Base-by-base conservation (phyloP, 2,797 vertebrate species). In the Toxotes lorentzi region DNA sequence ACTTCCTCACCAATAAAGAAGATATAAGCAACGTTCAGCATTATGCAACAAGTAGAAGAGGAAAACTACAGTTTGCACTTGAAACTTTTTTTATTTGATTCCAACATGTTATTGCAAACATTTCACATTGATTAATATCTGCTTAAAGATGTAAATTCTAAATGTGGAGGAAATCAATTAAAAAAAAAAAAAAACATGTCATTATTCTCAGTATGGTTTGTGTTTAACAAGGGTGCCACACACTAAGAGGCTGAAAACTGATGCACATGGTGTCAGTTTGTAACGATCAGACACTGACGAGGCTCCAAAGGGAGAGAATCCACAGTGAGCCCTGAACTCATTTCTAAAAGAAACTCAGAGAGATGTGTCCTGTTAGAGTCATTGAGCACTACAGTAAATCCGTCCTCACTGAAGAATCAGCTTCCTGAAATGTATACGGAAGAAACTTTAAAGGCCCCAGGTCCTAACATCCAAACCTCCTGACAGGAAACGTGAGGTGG, bases 21-120 rank as follows among this genome's bases (percentile, higher is more conserved):
- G 47, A 78, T 79, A 79, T 65, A 50, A 65, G 50, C 27, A 70
- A 68, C 41, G 41, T 27, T 70, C 53, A 58, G 17, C 11, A 23
- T 40, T 40, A 40, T 53, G 48, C 34, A 72, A 63, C 11, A 79
- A 68, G 34, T 7, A 69, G 11, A 24, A 75, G 34, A 81, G 21
- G 0, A 43, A 81, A 60, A 76, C 16, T 11, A 8, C 53, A 65
- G 45, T 27, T 60, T 73, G 59, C 19, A 45, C 0, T 45, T 64
- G 3, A 67, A 70, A 41, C 1, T 5, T 38, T 30, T 30, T 84
- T 85, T 79, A 32, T 70, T 87, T 78, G 38, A 73, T 79, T 82
- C 21, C 60, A 80, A 21, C 24, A 73, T 9, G 23, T 51, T 63
- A 43, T 16, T 27, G 53, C 10, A 70, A 60, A 79, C 59, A 51